A percentile compares a stretch with the other conserved stretches of the same genome.
Conservation (phyloP, 2,888 invertebrate genomes). For the Tenthredo scrophulariae region DNA sequence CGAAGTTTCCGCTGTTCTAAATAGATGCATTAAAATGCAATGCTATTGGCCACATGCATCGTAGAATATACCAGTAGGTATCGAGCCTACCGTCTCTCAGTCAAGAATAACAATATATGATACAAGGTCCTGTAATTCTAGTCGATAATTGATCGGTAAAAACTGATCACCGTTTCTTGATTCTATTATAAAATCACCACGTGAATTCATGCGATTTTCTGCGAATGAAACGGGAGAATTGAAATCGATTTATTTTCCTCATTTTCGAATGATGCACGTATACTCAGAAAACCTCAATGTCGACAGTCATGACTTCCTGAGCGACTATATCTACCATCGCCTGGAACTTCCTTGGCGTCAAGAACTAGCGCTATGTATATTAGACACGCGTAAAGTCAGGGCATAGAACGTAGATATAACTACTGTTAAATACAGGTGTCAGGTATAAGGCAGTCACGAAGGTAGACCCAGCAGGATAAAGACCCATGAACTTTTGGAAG, state of each 20-base stretch:
- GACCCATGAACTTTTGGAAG: neutral
- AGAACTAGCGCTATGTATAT: neutral
- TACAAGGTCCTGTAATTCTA: neutral
- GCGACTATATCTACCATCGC: neutral
- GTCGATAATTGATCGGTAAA: neutral
- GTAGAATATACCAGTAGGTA: neutral
- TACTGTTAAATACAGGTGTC: slow-evolving; percentile 9
- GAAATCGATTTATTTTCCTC: neutral
- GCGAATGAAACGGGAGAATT: neutral
- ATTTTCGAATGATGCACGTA: neutral
- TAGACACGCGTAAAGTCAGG: neutral
- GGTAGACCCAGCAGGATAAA: slow-evolving; percentile 5
- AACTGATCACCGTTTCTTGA: neutral
- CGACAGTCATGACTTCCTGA: neutral
- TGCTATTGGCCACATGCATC: neutral
- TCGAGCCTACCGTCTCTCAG: neutral
- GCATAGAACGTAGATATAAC: neutral
- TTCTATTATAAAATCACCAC: neutral
- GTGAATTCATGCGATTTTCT: neutral
- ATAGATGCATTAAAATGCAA: neutral
- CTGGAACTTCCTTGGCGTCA: neutral
- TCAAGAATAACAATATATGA: neutral
- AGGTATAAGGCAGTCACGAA: slow-evolving; percentile 1
- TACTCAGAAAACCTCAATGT: neutral
- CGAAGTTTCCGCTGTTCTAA: neutral